These are phyloP conservation scores for Chrysolina americana DNA, from an alignment of 2,888 invertebrate genomes.

Conservation along the genomic window DNA sequence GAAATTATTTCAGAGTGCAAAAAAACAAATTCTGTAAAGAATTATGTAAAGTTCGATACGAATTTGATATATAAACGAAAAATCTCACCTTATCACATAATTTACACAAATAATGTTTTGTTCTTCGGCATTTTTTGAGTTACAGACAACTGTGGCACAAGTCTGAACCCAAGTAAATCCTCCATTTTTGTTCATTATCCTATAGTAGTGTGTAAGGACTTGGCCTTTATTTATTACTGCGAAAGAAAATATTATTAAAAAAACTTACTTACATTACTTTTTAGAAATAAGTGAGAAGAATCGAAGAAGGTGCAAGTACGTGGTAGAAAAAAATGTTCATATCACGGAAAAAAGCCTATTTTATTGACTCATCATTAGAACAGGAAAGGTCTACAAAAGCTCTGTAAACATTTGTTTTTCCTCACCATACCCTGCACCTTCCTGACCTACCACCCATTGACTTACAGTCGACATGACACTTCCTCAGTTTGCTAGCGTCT, in stretches of 20 bases:
- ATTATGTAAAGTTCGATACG: no score
- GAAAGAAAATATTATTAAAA: conserved; percentile 61
- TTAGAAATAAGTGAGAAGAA: neutral
- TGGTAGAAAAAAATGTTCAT: neutral
- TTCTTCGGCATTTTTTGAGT: conserved; percentile 95
- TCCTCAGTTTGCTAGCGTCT: conserved; percentile 93
- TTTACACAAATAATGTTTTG: conserved; percentile 98
- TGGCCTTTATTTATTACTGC: conserved; percentile 97
- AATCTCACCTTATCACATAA: conserved; percentile 91
- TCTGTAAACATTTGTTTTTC: neutral
- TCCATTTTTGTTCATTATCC: conserved; percentile 95
- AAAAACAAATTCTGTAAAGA: no score
- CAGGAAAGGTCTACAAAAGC: neutral
- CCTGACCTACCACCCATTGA: conserved; percentile 27
- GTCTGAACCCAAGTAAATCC: conserved; percentile 98
- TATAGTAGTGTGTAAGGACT: conserved; percentile 95
- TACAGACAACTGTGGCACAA: conserved; percentile 96
- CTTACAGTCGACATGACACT: conserved; percentile 97
- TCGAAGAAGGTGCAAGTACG: neutral
- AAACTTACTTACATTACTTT: neutral
- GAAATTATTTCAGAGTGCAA: no score
- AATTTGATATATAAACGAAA: neutral
- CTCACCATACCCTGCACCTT: neutral
- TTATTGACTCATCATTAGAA: no score
- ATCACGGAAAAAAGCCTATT: no score